Evolutionary conservation across 2,113 vertebrate species (phyloP).

Genomic region (Catharus minimus): DNA sequence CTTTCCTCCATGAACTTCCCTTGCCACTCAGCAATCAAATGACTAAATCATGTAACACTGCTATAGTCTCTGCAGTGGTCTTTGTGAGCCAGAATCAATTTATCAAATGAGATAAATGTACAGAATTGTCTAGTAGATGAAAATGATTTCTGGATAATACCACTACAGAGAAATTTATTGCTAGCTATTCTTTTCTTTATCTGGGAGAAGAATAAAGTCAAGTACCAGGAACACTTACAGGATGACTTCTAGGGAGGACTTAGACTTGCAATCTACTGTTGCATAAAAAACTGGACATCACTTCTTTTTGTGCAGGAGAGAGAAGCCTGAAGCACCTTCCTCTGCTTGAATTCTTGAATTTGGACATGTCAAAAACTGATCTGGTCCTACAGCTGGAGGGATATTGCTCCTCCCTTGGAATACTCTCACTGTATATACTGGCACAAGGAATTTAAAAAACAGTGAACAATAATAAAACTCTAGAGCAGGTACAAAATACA

Average conservation of each 20-base stretch:
- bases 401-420: background rate
- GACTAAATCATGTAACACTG: background rate
- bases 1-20: background rate
- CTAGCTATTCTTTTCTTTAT: background rate
- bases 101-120: background rate
- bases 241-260: background rate
- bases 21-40: background rate
- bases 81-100: constrained; percentile 23
- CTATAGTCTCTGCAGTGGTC: background rate
- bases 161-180: background rate
- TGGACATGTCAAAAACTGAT: background rate
- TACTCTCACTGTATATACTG: background rate
- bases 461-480: background rate
- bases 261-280: background rate
- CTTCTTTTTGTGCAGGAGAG: background rate
- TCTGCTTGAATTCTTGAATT: background rate
- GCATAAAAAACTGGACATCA: background rate
- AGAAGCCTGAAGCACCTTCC: background rate
- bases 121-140: background rate
- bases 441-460: background rate
- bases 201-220: background rate
- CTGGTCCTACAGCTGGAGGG: background rate
- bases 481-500: background rate
- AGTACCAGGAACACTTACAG: background rate
- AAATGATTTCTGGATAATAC: constrained; percentile 5